phyloP scores from a whole-genome alignment of 2,113 vertebrate genomes.

The Epinephelus fuscoguttatus region DNA sequence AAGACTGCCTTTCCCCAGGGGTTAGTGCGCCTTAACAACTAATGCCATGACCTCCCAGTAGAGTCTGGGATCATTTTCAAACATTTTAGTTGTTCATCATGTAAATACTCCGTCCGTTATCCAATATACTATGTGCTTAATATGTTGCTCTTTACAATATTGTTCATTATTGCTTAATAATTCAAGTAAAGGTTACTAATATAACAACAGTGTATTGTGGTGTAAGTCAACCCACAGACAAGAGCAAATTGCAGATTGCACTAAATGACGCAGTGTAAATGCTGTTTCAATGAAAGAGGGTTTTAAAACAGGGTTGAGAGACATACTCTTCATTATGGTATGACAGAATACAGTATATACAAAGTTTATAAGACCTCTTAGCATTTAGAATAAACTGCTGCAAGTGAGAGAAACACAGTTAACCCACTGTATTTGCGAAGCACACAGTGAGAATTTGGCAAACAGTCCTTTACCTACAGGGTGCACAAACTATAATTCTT shows the following conservation, averaged over 20 bases:
- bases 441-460: background rate
- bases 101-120: background rate
- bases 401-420: background rate
- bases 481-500: background rate
- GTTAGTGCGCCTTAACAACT: background rate
- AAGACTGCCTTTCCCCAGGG: background rate
- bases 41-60: background rate
- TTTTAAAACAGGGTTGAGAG: background rate
- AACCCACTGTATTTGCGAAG: background rate
- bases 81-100: background rate
- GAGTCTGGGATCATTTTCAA: conserved; percentile 8
- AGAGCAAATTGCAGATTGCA: background rate
- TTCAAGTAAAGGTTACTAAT: background rate
- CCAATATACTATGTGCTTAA: background rate
- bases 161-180: background rate
- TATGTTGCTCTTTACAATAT: background rate
- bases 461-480: background rate
- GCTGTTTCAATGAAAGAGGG: background rate
- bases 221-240: background rate
- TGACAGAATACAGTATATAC: background rate
- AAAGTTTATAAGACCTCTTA: background rate
- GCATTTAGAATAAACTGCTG: background rate
- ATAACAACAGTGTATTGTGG: background rate
- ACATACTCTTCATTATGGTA: background rate
- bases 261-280: background rate